Conservation (phyloP, 2,797 vertebrate genomes). For the Rhinoraja longicauda region DNA sequence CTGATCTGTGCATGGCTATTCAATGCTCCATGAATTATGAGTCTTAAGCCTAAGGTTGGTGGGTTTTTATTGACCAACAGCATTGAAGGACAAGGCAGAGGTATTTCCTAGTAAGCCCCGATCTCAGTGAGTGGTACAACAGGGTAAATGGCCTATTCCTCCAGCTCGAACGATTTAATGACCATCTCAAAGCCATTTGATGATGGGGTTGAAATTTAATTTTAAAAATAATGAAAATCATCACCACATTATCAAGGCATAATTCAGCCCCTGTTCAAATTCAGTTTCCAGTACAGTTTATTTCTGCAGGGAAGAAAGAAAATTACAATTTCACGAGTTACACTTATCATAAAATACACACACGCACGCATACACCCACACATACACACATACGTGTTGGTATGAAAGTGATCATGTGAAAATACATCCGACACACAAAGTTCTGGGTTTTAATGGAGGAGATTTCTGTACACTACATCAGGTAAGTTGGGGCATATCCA, state of each 20-base stretch:
- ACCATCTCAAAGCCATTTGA: background rate
- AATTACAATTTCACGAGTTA: slow-evolving; percentile 30
- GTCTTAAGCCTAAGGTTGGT: background rate
- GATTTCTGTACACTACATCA: slow-evolving; percentile 30
- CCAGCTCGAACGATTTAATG: too few relatives aligned
- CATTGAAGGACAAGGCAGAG: background rate
- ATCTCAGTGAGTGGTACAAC: too few relatives aligned
- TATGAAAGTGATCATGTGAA: slow-evolving; percentile 34
- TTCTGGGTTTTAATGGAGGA: slow-evolving; percentile 33
- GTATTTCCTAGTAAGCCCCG: background rate
- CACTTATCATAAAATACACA: slow-evolving; percentile 30
- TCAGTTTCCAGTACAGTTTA: slow-evolving; percentile 34
- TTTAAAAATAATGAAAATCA: background rate
- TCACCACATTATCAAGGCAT: background rate
- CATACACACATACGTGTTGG: background rate
- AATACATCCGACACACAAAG: slow-evolving; percentile 23
- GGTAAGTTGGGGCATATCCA: slow-evolving; percentile 11
- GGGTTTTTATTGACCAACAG: background rate
- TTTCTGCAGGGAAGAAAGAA: slow-evolving; percentile 27
- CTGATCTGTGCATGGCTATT: too few relatives aligned
- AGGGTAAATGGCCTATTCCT: background rate
- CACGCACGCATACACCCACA: background rate
- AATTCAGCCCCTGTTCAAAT: slow-evolving; percentile 13
- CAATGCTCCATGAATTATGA: too few relatives aligned
- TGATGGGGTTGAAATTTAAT: background rate